These are phyloP conservation scores for Caenorhabditis sulstoni DNA, from an alignment of 2,888 invertebrate species.

Conservation along the genomic window DNA sequence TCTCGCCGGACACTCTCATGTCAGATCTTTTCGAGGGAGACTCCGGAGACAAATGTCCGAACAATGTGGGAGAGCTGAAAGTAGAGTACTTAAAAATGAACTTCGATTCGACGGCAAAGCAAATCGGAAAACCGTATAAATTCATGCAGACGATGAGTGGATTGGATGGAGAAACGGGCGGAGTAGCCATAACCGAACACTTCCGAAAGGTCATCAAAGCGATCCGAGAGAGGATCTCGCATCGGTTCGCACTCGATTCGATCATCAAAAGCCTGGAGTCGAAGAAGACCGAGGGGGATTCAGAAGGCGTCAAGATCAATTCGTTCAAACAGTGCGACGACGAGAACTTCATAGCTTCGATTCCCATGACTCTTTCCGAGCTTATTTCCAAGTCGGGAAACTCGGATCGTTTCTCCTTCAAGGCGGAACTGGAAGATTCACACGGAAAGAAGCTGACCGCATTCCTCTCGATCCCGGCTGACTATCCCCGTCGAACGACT, in stretches of 20 bases:
- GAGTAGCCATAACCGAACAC: constrained; percentile 55
- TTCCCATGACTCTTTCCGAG: constrained; percentile 29
- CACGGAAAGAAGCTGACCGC: constrained; percentile 39
- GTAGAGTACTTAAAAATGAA: constrained; percentile 58
- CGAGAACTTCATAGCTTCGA: constrained; percentile 39
- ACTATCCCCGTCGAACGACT: constrained; percentile 43
- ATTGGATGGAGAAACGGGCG: constrained; percentile 14
- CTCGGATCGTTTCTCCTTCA: constrained; percentile 41
- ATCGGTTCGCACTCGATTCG: constrained; percentile 24
- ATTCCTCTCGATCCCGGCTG: constrained; percentile 39
- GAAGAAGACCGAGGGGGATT: constrained; percentile 25
- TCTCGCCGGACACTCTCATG: constrained; percentile 51
- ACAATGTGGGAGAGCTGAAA: constrained; percentile 61
- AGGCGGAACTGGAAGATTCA: constrained; percentile 26
- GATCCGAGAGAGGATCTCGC: constrained; percentile 54
- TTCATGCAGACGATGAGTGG: constrained; percentile 63
- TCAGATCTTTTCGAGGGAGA: constrained; percentile 61
- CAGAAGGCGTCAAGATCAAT: constrained; percentile 22
- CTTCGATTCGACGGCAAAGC: constrained; percentile 47
- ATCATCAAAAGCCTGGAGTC: constrained; percentile 34
- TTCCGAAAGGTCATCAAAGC: constrained; percentile 47
- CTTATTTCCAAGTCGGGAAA: constrained; percentile 1
- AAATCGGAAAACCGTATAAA: constrained; percentile 58
- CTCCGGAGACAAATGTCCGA: constrained; percentile 58
- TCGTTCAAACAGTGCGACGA: constrained; percentile 50